Evolutionary conservation across 2,113 vertebrate genomes (phyloP).

Genomic region (Myotis davidii): DNA sequence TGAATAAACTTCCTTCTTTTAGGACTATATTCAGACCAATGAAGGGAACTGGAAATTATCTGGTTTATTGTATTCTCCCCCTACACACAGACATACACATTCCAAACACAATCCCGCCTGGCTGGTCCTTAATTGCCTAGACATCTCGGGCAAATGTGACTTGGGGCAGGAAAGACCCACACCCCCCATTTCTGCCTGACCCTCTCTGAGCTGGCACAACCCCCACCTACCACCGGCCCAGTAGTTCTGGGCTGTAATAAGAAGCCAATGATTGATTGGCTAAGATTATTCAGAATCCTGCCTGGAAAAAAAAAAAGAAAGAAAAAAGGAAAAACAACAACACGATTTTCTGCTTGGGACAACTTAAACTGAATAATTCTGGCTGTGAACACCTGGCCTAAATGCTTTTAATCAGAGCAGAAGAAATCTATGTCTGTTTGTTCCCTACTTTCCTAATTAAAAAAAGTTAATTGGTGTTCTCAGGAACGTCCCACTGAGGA

Average conservation of each 20-base stretch:
- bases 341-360: constrained; percentile 68
- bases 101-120: not conserved
- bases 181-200: not conserved
- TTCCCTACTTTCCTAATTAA: constrained; percentile 74
- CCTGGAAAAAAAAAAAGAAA: constrained; percentile 65
- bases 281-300: constrained; percentile 66
- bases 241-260: constrained; percentile 2
- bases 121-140: not conserved
- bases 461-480: constrained; percentile 72
- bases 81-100: not conserved
- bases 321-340: constrained; percentile 47
- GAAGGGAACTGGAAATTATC: not conserved
- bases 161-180: not conserved
- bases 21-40: not conserved
- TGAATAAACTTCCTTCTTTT: not conserved
- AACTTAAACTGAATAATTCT: constrained; percentile 70
- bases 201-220: not conserved
- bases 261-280: not conserved
- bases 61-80: not conserved
- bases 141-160: not conserved
- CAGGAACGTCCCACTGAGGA: constrained; percentile 66
- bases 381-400: constrained; percentile 74
- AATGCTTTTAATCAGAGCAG: constrained; percentile 80
- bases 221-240: not conserved
- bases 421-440: constrained; percentile 73